Evolutionary conservation across 53 echinoderm and acorn worm species (phyloP), one percentile per base, ranked within the genome.

Genomic region (Actinopyga echinites): DNA sequence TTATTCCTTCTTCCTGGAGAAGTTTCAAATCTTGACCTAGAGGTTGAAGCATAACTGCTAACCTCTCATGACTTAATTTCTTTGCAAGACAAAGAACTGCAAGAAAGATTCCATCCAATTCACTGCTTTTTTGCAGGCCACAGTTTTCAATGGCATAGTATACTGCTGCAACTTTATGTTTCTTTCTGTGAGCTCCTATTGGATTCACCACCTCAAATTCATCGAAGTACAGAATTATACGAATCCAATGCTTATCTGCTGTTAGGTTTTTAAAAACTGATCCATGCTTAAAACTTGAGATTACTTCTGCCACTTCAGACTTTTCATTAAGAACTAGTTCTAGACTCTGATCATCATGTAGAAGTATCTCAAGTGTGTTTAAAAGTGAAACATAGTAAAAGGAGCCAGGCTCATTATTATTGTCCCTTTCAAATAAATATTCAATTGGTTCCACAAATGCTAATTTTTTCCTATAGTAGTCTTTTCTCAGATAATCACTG

Each of bases 91-190:
- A 82, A 13, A 83, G 53, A 2, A 65, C 23, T 15, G 65, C 65
- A 22, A 83, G 38, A 45, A 65, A 83, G 9, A 83, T 65, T 54
- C 6, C 20, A 52, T 83, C 56, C 11, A 65, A 24, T 43, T 83
- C 23, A 65, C 25, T 30, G 42, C 65, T 83, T 26, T 44, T 20
- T n/a, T 65, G 38, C 21, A 12, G 23, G 29, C 83, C 83, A 9
- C 65, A 37, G 40, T 83, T 83, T 19, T 83, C 65, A 65, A 83
- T 65, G 57, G 66, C 66, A 52, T 36, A 83, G 26, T 83, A 83
- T 20, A 42, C 17, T 4, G 65, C 66, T 21, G 44, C 66, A 6
- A 83, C 42, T 40, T 83, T 83, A 24, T 83, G 83, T 36, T 83
- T 83, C 49, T 22, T 43, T 45, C 45, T 83, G 56, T 83, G 83